These are phyloP conservation scores for Actinia tenebrosa DNA, from an alignment of 64 coral and sea anemone genomes.

Conservation along the genomic window DNA sequence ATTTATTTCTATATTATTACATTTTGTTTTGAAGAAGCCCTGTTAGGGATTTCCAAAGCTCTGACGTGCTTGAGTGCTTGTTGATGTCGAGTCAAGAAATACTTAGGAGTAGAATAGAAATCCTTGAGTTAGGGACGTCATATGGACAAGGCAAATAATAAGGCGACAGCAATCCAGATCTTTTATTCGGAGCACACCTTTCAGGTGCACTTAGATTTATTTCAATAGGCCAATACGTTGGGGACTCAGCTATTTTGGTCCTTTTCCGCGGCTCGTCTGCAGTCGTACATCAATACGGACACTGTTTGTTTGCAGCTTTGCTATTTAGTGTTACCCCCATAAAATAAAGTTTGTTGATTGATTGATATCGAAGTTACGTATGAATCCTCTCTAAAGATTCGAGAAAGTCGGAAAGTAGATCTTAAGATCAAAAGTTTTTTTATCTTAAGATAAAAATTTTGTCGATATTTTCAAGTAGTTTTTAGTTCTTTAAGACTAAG, in stretches of 20 bases:
- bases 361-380: too few species aligned
- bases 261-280: not conserved
- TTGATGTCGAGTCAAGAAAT: not conserved
- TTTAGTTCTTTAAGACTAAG: too few species aligned
- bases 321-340: too few species aligned
- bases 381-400: not conserved
- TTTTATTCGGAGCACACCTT: not conserved
- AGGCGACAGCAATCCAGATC: not conserved
- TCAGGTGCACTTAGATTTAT: not conserved
- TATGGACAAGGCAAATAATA: not conserved
- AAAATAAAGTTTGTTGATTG: not conserved
- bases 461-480: too few species aligned
- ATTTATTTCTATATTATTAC: not conserved
- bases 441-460: too few species aligned
- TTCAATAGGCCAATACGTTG: not conserved
- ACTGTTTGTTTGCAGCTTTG: too few species aligned
- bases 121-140: not conserved
- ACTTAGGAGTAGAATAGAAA: not conserved
- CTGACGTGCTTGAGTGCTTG: not conserved
- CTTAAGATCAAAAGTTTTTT: too few species aligned
- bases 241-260: not conserved
- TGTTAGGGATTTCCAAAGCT: not conserved
- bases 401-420: not conserved
- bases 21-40: not conserved
- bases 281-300: not conserved